Conservation (phyloP, 1,140 invertebrate species). For the Tenebrio molitor region DNA sequence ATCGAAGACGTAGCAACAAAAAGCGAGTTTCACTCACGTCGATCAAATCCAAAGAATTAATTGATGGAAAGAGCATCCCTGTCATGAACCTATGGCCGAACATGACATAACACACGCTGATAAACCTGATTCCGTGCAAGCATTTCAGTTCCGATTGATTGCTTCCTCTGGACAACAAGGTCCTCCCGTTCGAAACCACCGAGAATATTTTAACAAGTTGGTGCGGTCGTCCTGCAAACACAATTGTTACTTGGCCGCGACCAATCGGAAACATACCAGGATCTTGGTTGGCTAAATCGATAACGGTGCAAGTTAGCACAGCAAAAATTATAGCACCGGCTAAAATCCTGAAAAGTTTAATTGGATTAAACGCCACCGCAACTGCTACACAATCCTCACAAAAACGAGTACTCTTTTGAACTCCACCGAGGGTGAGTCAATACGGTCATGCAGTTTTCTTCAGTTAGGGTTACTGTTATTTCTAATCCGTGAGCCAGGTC, state of each 20-base stretch:
- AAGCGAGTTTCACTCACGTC: conserved; percentile 53
- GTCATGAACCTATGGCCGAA: conserved; percentile 57
- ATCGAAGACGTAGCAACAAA: neutral
- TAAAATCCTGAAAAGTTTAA: conserved; percentile 47
- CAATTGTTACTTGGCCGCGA: conserved; percentile 7
- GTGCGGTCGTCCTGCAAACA: conserved; percentile 11
- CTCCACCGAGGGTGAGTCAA: conserved; percentile 47
- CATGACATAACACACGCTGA: conserved; percentile 59
- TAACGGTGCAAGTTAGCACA: conserved; percentile 43
- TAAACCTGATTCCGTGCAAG: conserved; percentile 57
- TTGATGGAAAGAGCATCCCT: conserved; percentile 57
- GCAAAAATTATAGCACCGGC: conserved; percentile 37
- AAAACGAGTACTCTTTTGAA: conserved; percentile 44
- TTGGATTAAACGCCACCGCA: conserved; percentile 7
- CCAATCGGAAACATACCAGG: neutral
- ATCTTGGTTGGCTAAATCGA: conserved; percentile 42
- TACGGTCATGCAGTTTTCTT: conserved; percentile 50
- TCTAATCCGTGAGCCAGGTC: conserved; percentile 55
- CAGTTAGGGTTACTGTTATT: conserved; percentile 47
- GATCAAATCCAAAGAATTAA: conserved; percentile 58
- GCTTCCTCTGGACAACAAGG: conserved; percentile 47
- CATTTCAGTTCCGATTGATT: conserved; percentile 52
- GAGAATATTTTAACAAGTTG: conserved; percentile 51
- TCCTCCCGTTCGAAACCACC: conserved; percentile 44
- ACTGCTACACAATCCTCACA: conserved; percentile 48